Evolutionary conservation across 2,113 vertebrate species (phyloP), one percentile per base, ranked within the genome.

Genomic region (Tor tambroides): DNA sequence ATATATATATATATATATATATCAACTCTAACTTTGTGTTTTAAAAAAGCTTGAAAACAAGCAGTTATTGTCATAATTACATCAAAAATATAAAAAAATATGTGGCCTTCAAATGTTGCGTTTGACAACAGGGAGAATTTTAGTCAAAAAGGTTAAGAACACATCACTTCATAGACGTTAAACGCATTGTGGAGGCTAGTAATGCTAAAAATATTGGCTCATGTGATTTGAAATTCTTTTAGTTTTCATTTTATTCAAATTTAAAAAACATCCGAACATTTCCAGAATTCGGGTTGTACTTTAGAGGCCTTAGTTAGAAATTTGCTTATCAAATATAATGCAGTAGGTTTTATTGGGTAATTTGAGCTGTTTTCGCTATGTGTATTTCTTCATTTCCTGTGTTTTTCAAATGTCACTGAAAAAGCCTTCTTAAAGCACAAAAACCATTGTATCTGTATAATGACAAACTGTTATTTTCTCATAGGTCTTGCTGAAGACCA

Each of bases 401-500:
- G 21, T 23, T 51, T 51, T 51, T 49, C 5, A 6, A 56, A 7
- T 56, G 19, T 56, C 6, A 56, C 19, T 56, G 6, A 21, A 8
- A 46, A 54, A 63, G 59, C n/a, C 59, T 63, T 63, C n/a, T 63
- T 26, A 26, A 69, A 69, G 28, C 65, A 19, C 65, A 17, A 19
- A 72, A 41, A 23, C 21, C 4, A 2, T 23, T 72, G 8, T n/a
- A 38, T 23, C 41, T 49, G 38, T 28, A 8, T 43, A 76, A 43
- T 8, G 23, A 69, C 30, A 4, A 5, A 2, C 43, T 41, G 6
- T 78, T 15, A 0, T 91, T 3, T 91, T 85, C 82, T 63, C 84
- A 3, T 21, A 99, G 98, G 97, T 99, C 91, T 95, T 99, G 91
- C 86, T 99, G 91, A 98, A 98, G 94, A 99, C 98, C 83, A 93